Evolutionary conservation across 2,888 invertebrate species (phyloP).

Genomic region (Drosophila mettleri): DNA sequence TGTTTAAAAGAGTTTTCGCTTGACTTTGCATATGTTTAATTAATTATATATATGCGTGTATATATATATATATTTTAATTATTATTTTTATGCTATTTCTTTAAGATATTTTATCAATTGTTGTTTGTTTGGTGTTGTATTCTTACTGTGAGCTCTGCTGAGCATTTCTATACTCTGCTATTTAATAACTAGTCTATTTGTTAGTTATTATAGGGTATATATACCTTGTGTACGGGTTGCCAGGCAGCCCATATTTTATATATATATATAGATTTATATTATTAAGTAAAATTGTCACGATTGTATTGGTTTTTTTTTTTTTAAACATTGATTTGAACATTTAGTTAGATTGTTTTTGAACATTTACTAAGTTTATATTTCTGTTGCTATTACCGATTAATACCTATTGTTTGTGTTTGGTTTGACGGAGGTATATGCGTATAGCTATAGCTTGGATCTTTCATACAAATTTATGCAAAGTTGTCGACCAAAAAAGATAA

Average conservation of each 20-base stretch:
- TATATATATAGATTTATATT: conserved; percentile 11
- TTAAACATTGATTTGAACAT: conserved; percentile 69
- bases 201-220: conserved; percentile 19
- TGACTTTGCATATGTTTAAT: conserved; percentile 34
- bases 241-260: conserved; percentile 15
- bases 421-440: conserved; percentile 61
- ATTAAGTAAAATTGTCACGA: conserved; percentile 63
- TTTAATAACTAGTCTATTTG: conserved; percentile 42
- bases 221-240: conserved; percentile 18
- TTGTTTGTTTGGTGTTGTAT: conserved; percentile 39
- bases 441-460: conserved; percentile 42
- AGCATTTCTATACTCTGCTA: conserved; percentile 27
- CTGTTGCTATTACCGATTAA: conserved; percentile 10
- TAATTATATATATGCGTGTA: conserved; percentile 23
- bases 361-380: conserved; percentile 29
- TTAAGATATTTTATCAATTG: conserved; percentile 36
- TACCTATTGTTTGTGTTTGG: conserved; percentile 18
- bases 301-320: conserved; percentile 53
- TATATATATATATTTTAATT: not conserved
- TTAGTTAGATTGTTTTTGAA: conserved; percentile 55
- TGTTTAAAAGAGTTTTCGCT: conserved; percentile 34
- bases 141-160: conserved; percentile 76
- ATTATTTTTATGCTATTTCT: conserved; percentile 33
- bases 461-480: conserved; percentile 73
- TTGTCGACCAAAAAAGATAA: too few relatives aligned